A percentile compares a stretch with the other conserved stretches of the same genome.
phyloP scores from a whole-genome alignment of 2,797 vertebrate genomes.

The Sternarchorhynchus goeldii region DNA sequence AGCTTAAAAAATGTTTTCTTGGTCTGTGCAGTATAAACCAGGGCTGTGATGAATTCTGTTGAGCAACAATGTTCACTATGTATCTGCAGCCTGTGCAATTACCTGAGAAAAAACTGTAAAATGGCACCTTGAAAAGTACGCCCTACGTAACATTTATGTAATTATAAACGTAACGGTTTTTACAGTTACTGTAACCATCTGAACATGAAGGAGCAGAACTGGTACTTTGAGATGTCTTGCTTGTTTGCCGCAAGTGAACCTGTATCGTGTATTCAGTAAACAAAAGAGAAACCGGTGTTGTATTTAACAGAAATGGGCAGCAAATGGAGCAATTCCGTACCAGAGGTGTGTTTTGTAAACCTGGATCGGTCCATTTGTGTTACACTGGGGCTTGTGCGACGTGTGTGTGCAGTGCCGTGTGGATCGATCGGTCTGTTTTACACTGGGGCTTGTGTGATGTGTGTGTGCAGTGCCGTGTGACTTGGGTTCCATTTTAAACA shows the following conservation, averaged over 20 bases:
- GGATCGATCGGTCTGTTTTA: neutral
- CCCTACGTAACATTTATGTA: no score
- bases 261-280: no score
- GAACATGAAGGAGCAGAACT: no score
- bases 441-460: neutral
- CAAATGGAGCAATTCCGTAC: neutral
- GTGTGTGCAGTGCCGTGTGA: neutral
- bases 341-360: conserved; percentile 1
- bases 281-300: no score
- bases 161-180: no score
- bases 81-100: neutral
- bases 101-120: neutral
- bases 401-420: no score
- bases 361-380: neutral
- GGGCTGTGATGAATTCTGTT: conserved; percentile 1
- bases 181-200: no score
- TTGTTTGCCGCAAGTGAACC: no score
- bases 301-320: neutral
- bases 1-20: conserved; percentile 4
- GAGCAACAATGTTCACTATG: conserved; percentile 18
- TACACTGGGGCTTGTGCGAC: neutral
- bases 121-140: neutral
- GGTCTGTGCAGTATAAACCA: conserved; percentile 1
- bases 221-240: no score
- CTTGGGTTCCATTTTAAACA: conserved; percentile 34